phyloP scores from a whole-genome alignment of 2,113 vertebrate species.

The Erythrolamprus reginae region DNA sequence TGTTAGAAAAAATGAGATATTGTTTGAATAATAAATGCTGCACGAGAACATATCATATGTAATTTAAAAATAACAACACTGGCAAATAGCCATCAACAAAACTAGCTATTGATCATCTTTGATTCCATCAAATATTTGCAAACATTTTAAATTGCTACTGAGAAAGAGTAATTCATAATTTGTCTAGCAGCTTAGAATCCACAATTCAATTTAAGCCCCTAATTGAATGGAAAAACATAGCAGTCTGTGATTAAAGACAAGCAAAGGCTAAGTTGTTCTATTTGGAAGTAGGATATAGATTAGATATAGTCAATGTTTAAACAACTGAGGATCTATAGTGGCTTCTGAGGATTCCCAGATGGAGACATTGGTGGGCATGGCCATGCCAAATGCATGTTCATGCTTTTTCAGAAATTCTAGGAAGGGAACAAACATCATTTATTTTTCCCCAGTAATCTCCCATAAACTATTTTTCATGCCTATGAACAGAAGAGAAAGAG shows the following conservation, averaged over 20 bases:
- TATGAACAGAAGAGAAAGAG: background rate
- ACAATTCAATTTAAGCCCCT: background rate
- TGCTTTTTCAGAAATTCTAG: background rate
- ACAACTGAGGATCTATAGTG: background rate
- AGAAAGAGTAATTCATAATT: background rate
- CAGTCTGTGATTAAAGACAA: background rate
- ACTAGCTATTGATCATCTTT: background rate
- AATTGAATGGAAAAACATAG: background rate
- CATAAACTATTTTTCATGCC: background rate
- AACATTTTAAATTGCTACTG: background rate
- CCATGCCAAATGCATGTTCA: background rate
- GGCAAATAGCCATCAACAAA: background rate
- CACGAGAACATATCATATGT: background rate
- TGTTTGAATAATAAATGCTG: background rate
- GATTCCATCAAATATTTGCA: background rate
- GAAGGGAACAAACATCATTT: background rate
- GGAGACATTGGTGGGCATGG: background rate
- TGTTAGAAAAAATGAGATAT: background rate
- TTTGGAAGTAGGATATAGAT: background rate
- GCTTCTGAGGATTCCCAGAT: background rate
- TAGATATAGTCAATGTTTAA: background rate
- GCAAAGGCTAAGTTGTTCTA: background rate
- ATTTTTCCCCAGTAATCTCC: background rate
- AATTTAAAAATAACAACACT: background rate
- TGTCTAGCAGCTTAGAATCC: background rate